Conservation (phyloP, 2,113 vertebrate genomes). For the Vulpes ferrilata region DNA sequence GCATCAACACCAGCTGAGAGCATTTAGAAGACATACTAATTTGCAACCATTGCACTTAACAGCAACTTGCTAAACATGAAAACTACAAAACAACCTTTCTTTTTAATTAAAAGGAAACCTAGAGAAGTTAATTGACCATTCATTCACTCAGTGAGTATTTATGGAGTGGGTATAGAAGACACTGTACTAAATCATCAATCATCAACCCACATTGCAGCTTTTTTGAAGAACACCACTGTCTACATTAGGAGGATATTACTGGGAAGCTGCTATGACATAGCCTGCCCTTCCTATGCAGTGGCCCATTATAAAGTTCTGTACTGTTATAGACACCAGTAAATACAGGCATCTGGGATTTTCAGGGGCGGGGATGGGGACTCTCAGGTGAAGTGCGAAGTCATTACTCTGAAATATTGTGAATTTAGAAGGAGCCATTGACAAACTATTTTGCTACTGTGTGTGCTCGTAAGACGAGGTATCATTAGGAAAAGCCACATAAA, state of each 20-base stretch:
- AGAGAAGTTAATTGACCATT: slow-evolving; percentile 24
- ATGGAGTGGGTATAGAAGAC: background rate
- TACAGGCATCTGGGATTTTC: background rate
- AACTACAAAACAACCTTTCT: slow-evolving; percentile 13
- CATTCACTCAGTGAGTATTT: slow-evolving; percentile 13
- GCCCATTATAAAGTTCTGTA: background rate
- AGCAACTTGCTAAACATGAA: background rate
- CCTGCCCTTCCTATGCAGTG: background rate
- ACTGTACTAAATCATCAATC: slow-evolving; percentile 24
- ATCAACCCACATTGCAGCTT: background rate
- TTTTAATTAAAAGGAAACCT: slow-evolving; percentile 47
- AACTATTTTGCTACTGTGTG: slow-evolving; percentile 74
- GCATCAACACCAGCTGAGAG: background rate
- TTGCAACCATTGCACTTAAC: background rate
- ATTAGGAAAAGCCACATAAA: slow-evolving; percentile 84
- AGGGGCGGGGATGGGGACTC: background rate
- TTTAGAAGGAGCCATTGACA: slow-evolving; percentile 78
- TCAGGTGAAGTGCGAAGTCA: slow-evolving; percentile 37
- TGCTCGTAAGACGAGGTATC: slow-evolving; percentile 78
- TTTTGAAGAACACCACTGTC: background rate
- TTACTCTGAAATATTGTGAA: slow-evolving; percentile 53
- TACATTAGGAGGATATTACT: background rate
- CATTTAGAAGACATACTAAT: slow-evolving; percentile 23
- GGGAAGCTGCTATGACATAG: background rate
- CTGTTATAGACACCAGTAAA: background rate